Conservation (phyloP, 2,113 vertebrate species). For the Ursus arctos region DNA sequence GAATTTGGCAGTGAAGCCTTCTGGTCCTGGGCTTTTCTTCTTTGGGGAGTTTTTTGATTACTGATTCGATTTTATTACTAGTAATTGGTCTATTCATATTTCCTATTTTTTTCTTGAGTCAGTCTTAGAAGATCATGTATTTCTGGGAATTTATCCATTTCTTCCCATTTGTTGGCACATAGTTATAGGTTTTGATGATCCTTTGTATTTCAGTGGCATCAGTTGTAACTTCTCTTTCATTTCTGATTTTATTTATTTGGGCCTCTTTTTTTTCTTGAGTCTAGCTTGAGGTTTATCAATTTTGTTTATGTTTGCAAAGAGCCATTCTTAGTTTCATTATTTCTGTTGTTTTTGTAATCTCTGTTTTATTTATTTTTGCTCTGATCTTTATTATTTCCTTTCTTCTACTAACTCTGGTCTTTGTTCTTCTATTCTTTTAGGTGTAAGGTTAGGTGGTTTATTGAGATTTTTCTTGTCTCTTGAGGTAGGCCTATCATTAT, state of each 20-base stretch:
- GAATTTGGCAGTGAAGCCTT: not conserved
- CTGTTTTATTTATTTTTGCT: not conserved
- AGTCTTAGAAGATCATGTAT: not conserved
- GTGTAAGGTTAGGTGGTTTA: not conserved
- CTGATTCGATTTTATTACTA: not conserved
- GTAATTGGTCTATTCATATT: not conserved
- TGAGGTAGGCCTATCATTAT: not conserved
- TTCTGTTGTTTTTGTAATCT: not conserved
- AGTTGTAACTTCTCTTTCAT: not conserved
- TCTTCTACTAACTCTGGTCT: not conserved
- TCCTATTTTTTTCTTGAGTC: not conserved
- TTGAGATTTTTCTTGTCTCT: not conserved
- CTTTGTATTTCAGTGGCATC: not conserved
- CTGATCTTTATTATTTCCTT: not conserved
- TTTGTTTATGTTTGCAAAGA: not conserved
- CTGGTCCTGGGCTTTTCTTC: not conserved
- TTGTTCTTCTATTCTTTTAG: not conserved
- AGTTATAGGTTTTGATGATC: not conserved
- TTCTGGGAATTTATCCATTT: not conserved
- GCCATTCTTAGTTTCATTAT: not conserved
- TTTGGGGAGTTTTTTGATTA: not conserved
- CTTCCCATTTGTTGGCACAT: not conserved
- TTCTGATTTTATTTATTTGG: not conserved
- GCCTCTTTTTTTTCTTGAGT: not conserved
- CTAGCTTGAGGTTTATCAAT: not conserved